Percentiles rank a stretch among this genome's conserved stretches.
phyloP scores from a whole-genome alignment of 2,888 invertebrate species.

The Apocheima hispidaria region DNA sequence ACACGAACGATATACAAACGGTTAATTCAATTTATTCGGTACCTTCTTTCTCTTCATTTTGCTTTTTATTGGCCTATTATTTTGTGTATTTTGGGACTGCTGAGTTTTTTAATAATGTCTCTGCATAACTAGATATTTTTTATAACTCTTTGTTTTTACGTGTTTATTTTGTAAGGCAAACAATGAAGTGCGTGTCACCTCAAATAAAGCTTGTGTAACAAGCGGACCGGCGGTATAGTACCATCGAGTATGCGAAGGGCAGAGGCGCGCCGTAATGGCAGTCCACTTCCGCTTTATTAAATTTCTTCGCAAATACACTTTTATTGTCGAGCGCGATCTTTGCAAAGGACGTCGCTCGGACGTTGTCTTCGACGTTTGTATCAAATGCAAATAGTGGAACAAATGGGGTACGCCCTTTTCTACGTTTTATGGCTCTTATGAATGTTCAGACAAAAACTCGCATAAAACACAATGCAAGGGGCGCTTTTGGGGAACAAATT shows the following conservation, averaged over 20 bases:
- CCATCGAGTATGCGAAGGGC: slow-evolving; percentile 48
- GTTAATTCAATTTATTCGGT: slow-evolving; percentile 46
- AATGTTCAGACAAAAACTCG: slow-evolving; percentile 54
- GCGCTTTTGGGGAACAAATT: slow-evolving; percentile 53
- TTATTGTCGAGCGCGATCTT: slow-evolving; percentile 81
- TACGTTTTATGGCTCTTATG: slow-evolving; percentile 79
- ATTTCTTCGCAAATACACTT: slow-evolving; percentile 86
- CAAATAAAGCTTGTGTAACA: slow-evolving; percentile 32
- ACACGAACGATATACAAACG: slow-evolving; percentile 46
- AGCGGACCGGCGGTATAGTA: slow-evolving; percentile 30
- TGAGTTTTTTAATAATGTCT: slow-evolving; percentile 14
- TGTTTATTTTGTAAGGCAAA: not conserved
- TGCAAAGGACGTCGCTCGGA: slow-evolving; percentile 64
- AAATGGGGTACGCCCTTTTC: slow-evolving; percentile 72
- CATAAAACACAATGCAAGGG: slow-evolving; percentile 64
- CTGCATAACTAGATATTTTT: slow-evolving; percentile 1
- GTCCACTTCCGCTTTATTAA: slow-evolving; percentile 85
- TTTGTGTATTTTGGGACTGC: slow-evolving; percentile 32
- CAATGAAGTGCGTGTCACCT: slow-evolving; percentile 10
- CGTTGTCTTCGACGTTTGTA: slow-evolving; percentile 75
- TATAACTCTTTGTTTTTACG: too few relatives aligned
- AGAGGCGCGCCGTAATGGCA: slow-evolving; percentile 72
- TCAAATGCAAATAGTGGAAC: slow-evolving; percentile 82
- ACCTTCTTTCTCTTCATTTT: slow-evolving; percentile 40
- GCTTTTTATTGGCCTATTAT: slow-evolving; percentile 38